A percentile compares a stretch with the other conserved stretches of the same genome.
Conservation (phyloP, 2,888 invertebrate genomes). For the Drosophila algonquin region DNA sequence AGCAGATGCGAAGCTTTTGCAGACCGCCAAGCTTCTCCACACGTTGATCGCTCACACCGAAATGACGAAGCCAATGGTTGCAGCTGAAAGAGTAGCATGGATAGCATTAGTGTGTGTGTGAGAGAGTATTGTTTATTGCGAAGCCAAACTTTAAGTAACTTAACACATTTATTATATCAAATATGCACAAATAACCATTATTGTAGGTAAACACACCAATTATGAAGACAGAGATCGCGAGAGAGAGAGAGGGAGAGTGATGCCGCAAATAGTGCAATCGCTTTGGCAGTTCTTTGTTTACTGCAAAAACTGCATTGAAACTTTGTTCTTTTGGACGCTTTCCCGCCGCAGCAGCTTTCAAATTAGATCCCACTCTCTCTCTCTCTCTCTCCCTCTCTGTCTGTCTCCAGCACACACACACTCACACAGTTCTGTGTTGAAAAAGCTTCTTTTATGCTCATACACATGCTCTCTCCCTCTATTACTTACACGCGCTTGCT, state of each 20-base stretch:
- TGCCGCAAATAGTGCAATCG: constrained; percentile 63
- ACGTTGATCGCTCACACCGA: constrained; percentile 64
- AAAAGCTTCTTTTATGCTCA: constrained; percentile 58
- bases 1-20: constrained; percentile 76
- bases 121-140: background rate
- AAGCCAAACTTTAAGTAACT: constrained; percentile 56
- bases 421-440: constrained; percentile 43
- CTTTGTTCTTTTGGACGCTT: constrained; percentile 57
- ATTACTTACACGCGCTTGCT: too few relatives aligned
- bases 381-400: constrained; percentile 31
- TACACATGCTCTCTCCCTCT: constrained; percentile 17
- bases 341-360: constrained; percentile 61
- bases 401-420: constrained; percentile 35
- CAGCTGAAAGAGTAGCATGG: constrained; percentile 61
- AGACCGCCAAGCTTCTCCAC: constrained; percentile 70
- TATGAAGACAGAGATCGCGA: constrained; percentile 3
- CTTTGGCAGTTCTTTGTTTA: constrained; percentile 81
- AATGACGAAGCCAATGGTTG: constrained; percentile 77
- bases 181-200: background rate
- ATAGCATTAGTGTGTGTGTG: background rate
- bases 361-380: constrained; percentile 72
- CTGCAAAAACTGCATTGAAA: constrained; percentile 71
- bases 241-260: constrained; percentile 2
- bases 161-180: constrained; percentile 41
- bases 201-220: constrained; percentile 23